Evolutionary conservation across 2,113 vertebrate genomes (phyloP), one percentile per base, ranked within the genome.

Genomic region (Prunella himalayana): DNA sequence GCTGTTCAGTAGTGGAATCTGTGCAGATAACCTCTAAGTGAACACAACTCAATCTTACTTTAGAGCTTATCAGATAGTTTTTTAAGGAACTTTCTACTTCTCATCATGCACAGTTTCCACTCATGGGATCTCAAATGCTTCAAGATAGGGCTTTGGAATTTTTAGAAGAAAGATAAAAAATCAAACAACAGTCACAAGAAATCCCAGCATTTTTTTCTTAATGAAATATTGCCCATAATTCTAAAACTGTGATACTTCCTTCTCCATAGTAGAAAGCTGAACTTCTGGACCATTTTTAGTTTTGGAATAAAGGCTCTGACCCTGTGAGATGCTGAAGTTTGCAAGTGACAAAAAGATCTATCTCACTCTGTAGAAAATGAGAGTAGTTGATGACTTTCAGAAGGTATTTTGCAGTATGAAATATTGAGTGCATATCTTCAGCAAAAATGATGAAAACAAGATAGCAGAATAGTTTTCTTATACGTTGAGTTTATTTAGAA

Each of bases 41-140:
- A 90, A 56, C 82, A 82, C 54, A 92, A 71, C 41, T 91, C 53
- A 77, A 22, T 95, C 91, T 93, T 78, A 69, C 16, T 72, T 91
- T 51, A 78, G 51, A 42, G 18, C 14, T 95, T 95, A 91, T 82
- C 82, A 91, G 25, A 82, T 24, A 85, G 22, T 33, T 44, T 72
- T 88, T 87, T 31, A 81, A 82, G 16, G 50, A 88, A 41, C 54
- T 91, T 89, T 93, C 54, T 86, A 82, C 27, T 94, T 86, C 42
- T 82, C 39, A 53, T 84, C 50, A 64, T 59, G 14, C 30, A 69
- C 14, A 93, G 30, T 11, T 89, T 75, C n/a, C 21, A 75, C n/a
- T 92, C 63, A 45, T 0, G 1, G 28, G 18, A 78, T 88, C 47
- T 70, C 2, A 1, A 15, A 88, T 8, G 4, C 28, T 84, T 86